These are phyloP conservation scores for Deladenus siricidicola DNA, from an alignment of 2,888 invertebrate genomes.

Conservation along the genomic window DNA sequence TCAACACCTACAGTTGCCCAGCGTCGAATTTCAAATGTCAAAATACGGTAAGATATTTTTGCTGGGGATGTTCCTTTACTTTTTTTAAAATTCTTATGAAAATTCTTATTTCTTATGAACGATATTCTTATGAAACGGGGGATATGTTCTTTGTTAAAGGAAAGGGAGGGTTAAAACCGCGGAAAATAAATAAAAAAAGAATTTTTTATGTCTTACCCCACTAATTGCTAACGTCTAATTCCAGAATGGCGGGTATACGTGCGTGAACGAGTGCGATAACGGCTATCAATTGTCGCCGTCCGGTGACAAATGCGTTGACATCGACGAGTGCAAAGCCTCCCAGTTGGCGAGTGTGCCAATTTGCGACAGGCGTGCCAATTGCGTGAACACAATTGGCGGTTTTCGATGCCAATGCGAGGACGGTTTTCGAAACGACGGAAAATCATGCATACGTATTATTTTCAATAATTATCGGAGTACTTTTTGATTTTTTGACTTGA, in stretches of 20 bases:
- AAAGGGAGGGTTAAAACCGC: too few relatives aligned
- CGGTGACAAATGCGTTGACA: slow-evolving; percentile 35
- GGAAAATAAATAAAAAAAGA: too few relatives aligned
- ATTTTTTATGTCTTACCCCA: neutral
- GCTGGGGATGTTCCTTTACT: too few relatives aligned
- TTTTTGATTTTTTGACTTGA: too few relatives aligned
- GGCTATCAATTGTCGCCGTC: slow-evolving; percentile 30
- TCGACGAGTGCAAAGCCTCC: slow-evolving; percentile 35
- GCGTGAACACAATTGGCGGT: slow-evolving; percentile 40
- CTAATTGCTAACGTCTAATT: neutral
- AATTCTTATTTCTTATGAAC: too few relatives aligned
- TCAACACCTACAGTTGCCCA: slow-evolving; percentile 56
- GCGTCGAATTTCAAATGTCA: slow-evolving; percentile 32
- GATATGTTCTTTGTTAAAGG: too few relatives aligned
- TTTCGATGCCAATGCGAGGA: slow-evolving; percentile 44
- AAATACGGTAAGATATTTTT: slow-evolving; percentile 32
- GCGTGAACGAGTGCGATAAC: slow-evolving; percentile 35
- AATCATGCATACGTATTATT: slow-evolving; percentile 40
- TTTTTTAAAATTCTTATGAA: too few relatives aligned
- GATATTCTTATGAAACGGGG: too few relatives aligned
- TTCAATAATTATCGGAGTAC: too few relatives aligned
- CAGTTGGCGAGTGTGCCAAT: neutral
- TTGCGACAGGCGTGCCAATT: slow-evolving; percentile 33
- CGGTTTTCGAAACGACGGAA: slow-evolving; percentile 43
- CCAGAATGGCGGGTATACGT: slow-evolving; percentile 37